Evolutionary conservation across 2,113 vertebrate species (phyloP).

Genomic region (Nerophis ophidion): DNA sequence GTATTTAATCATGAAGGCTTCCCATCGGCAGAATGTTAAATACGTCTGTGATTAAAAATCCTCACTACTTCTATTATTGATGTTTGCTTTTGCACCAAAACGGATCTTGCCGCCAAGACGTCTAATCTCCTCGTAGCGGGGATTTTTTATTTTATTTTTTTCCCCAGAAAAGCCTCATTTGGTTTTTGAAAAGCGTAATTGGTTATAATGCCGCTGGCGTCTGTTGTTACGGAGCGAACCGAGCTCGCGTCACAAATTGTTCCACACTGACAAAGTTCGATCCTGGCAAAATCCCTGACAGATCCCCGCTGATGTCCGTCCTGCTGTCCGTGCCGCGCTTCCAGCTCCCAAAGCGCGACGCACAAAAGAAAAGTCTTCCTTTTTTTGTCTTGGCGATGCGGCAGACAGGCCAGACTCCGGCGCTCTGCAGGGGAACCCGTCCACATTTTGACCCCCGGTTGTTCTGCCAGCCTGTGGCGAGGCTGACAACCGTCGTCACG

Average conservation of each 20-base stretch:
- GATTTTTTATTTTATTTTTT: constrained; percentile 1
- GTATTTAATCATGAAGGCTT: constrained; percentile 27
- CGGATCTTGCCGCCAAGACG: constrained; percentile 38
- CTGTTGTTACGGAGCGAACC: constrained; percentile 47
- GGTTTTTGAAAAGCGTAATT: too few relatives aligned
- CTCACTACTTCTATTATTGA: constrained; percentile 48
- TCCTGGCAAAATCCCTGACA: not conserved
- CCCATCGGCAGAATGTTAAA: constrained; percentile 46
- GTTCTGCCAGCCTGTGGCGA: not conserved
- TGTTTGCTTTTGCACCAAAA: constrained; percentile 48
- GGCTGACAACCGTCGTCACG: constrained; percentile 23
- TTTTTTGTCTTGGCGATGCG: constrained; percentile 2
- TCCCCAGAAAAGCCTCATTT: not conserved
- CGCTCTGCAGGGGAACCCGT: constrained; percentile 12
- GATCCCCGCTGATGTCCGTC: constrained; percentile 3
- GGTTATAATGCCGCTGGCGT: constrained; percentile 18
- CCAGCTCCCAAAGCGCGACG: too few relatives aligned
- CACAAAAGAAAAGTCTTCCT: too few relatives aligned
- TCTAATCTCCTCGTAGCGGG: constrained; percentile 32
- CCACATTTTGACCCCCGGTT: constrained; percentile 9
- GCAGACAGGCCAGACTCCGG: not conserved
- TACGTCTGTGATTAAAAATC: constrained; percentile 48
- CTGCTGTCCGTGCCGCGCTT: not conserved
- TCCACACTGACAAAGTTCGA: constrained; percentile 5
- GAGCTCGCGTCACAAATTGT: not conserved